Conservation (phyloP, 2,888 invertebrate genomes). For the Odontothrips loti region DNA sequence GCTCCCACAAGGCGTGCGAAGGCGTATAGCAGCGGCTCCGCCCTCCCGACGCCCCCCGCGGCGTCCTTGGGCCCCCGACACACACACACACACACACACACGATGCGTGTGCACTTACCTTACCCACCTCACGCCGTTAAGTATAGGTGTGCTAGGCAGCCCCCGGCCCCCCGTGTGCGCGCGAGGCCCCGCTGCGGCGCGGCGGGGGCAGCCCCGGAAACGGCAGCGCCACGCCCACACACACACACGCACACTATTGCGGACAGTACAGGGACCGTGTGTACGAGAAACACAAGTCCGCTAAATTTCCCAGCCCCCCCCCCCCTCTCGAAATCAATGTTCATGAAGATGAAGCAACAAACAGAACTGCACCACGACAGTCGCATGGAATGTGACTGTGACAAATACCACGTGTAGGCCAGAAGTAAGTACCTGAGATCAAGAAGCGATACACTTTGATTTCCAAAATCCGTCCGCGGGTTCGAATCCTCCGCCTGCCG, state of each 20-base stretch:
- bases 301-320: too few relatives aligned
- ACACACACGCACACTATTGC: neutral
- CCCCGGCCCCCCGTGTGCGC: neutral
- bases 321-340: too few relatives aligned
- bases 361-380: too few relatives aligned
- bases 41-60: neutral
- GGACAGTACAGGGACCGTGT: neutral
- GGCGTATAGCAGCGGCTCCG: neutral
- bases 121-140: slow-evolving; percentile 10
- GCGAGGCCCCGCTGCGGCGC: neutral
- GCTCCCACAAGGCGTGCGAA: slow-evolving; percentile 1
- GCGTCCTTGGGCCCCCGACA: neutral
- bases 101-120: neutral
- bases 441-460: too few relatives aligned
- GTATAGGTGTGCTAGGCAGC: slow-evolving; percentile 5
- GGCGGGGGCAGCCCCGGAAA: neutral
- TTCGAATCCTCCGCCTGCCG: too few relatives aligned
- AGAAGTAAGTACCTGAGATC: too few relatives aligned
- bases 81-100: neutral
- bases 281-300: neutral
- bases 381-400: too few relatives aligned
- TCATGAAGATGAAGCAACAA: too few relatives aligned
- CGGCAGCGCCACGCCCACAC: neutral
- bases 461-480: too few relatives aligned
- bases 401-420: too few relatives aligned